Evolutionary conservation across 2,888 invertebrate genomes (phyloP).

Genomic region (Tridacna gigas): DNA sequence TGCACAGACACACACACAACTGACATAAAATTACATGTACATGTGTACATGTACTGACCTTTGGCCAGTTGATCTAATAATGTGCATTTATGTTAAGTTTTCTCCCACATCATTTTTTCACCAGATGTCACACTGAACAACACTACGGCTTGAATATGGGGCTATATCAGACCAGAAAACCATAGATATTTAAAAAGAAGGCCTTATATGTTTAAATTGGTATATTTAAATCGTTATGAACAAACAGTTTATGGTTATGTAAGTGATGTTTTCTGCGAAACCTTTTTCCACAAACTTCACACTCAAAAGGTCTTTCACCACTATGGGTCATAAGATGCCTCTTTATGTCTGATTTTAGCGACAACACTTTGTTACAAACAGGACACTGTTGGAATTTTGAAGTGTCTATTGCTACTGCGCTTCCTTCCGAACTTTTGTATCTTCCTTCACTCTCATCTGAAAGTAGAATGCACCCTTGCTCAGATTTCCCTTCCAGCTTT

Average conservation of each 20-base stretch:
- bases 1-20: too few relatives aligned
- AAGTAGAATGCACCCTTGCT: neutral
- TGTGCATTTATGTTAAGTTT: too few relatives aligned
- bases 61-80: too few relatives aligned
- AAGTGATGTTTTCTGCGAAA: slow-evolving; percentile 1
- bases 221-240: neutral
- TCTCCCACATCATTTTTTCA: too few relatives aligned
- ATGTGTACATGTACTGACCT: too few relatives aligned
- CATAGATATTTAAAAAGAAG: neutral
- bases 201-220: neutral
- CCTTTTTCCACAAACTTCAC: slow-evolving; percentile 15
- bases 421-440: neutral
- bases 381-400: neutral
- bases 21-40: too few relatives aligned
- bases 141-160: neutral
- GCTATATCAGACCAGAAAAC: neutral
- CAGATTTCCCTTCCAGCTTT: neutral
- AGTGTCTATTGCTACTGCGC: neutral
- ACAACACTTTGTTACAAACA: neutral
- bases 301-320: slow-evolving; percentile 12
- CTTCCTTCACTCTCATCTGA: neutral
- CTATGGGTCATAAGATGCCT: slow-evolving; percentile 22
- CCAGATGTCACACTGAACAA: neutral
- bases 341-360: neutral
- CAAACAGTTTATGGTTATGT: neutral